phyloP scores from a whole-genome alignment of 2,113 vertebrate genomes.

The Psammodynastes pulverulentus region DNA sequence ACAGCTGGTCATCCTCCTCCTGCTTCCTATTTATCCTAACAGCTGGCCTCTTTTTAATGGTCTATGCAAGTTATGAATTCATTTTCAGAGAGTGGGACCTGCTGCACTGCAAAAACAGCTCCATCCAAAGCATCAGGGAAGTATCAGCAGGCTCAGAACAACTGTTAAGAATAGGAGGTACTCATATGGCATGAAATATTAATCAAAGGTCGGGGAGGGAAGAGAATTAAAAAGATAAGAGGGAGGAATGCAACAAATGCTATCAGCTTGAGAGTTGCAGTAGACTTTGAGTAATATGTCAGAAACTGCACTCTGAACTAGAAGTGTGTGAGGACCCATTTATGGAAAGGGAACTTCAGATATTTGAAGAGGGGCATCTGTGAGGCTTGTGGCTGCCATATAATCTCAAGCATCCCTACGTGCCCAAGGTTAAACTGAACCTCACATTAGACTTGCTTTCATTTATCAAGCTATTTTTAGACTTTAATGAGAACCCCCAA shows the following conservation, averaged over 20 bases:
- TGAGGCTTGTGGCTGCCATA: not conserved
- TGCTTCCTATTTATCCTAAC: not conserved
- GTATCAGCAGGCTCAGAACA: not conserved
- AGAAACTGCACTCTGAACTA: not conserved
- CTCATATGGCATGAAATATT: not conserved
- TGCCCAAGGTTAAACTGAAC: not conserved
- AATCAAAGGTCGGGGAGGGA: not conserved
- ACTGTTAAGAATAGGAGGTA: not conserved
- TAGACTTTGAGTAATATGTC: not conserved
- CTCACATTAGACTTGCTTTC: not conserved
- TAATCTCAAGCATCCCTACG: not conserved
- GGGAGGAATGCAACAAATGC: not conserved
- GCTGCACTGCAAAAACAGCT: not conserved
- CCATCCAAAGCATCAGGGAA: not conserved
- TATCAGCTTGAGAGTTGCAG: not conserved
- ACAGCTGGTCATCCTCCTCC: not conserved
- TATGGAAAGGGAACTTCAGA: not conserved
- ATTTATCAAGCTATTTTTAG: not conserved
- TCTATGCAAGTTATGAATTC: not conserved
- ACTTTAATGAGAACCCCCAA: not conserved
- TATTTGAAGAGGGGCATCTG: not conserved
- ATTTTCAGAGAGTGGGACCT: not conserved
- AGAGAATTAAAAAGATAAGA: not conserved
- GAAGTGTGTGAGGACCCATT: not conserved
- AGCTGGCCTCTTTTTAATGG: not conserved